Base-by-base conservation (phyloP, 1,140 invertebrate genomes). In the Chymomyza costata region DNA sequence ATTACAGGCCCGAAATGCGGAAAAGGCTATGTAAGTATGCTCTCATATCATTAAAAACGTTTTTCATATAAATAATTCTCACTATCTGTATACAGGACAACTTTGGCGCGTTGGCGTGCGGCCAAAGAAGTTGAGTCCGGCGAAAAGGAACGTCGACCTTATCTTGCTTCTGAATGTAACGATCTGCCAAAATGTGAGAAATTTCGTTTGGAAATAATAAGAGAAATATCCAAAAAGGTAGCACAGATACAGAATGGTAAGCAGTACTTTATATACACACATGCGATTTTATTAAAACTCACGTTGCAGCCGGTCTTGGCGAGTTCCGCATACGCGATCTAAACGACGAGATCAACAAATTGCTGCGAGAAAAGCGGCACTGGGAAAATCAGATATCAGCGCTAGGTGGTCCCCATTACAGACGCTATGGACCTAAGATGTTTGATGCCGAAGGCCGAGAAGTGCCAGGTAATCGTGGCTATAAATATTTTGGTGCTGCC, bases 301-400 rank as follows among this genome's bases (percentile, higher is more conserved):
- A 16, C 8, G 6, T 18, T 51, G 28, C 61, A 93, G 97, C 98
- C 73, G 98, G 98, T 64, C 88, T 99, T 0, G 98, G 98, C 0
- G 98, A 99, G 88, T 99, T 98, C 85, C 91, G 97, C 28, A 96
- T 99, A 62, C 88, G 98, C 21, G 98, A 99, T 87, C 87, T 99
- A 1, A 99, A 99, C 86, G 98, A 99, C 88, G 98, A 99, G 87
- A 99, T 99, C 48, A 99, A 99, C 84, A 99, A 99, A 87, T 85
- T 99, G 25, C 88, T 99, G 16, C 87, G 97, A 56, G 96, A 99
- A 85, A 96, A 95, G 85, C 89, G 95, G 0, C 97, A 99, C 80
- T 99, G 98, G 98, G 98, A 99, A 84, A 92, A 93, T 21, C 93
- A 98, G 84, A 99, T 99, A 48, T 93, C 94, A 65, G 92, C 97